Evolutionary conservation across 2,888 invertebrate species (phyloP).

Genomic region (Aelia acuminata): DNA sequence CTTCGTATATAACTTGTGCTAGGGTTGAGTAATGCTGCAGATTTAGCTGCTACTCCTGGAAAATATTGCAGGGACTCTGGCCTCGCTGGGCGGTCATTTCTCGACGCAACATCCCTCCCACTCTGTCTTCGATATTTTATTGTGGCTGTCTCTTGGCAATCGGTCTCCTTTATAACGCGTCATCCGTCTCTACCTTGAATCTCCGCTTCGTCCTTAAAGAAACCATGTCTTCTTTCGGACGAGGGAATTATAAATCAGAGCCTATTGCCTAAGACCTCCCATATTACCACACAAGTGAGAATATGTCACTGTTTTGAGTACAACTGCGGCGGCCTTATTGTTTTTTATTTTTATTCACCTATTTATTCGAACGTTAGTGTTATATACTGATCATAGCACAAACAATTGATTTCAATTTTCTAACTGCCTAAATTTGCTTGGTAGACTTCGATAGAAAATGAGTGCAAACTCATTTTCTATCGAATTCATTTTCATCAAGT

Average conservation of each 20-base stretch:
- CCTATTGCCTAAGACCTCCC: neutral
- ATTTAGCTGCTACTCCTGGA: neutral
- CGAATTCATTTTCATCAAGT: too few relatives aligned
- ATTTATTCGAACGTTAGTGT: too few relatives aligned
- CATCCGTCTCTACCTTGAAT: neutral
- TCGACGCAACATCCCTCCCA: conserved; percentile 23
- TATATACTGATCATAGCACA: too few relatives aligned
- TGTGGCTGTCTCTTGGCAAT: conserved; percentile 11
- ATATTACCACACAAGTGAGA: neutral
- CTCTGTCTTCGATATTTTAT: conserved; percentile 25
- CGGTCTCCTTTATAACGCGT: conserved; percentile 26
- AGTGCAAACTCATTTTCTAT: too few relatives aligned
- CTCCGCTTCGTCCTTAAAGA: neutral
- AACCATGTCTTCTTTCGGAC: neutral
- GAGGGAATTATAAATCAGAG: neutral
- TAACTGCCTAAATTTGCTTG: too few relatives aligned
- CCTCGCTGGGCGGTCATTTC: neutral
- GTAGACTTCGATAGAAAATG: too few relatives aligned
- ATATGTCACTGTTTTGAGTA: too few relatives aligned
- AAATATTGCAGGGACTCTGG: neutral
- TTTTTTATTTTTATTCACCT: too few relatives aligned
- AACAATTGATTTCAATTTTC: too few relatives aligned
- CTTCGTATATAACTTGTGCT: conserved; percentile 26
- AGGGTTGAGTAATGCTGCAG: neutral
- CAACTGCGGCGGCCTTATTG: too few relatives aligned